phyloP scores from a whole-genome alignment of 2,888 invertebrate species.

The Hecatera dysodea region DNA sequence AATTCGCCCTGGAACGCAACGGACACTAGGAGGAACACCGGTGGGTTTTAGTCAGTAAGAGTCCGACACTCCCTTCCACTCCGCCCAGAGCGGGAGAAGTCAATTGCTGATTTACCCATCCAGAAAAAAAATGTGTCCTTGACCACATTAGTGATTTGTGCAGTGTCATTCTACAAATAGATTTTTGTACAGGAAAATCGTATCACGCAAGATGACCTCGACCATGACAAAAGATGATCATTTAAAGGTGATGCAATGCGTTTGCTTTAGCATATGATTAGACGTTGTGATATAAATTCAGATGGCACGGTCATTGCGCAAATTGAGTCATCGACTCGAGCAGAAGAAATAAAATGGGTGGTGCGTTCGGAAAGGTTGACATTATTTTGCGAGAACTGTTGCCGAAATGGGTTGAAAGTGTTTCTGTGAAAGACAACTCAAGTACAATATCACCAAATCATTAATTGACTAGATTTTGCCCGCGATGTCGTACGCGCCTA shows the following conservation, averaged over 20 bases:
- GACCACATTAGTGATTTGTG: not conserved
- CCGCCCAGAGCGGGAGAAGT: no score
- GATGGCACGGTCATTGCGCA: conserved; percentile 20
- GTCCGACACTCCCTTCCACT: no score
- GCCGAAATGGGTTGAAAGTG: not conserved
- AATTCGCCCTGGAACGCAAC: no score
- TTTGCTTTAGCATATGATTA: conserved; percentile 18
- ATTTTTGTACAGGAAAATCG: conserved; percentile 7
- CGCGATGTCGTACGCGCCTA: no score
- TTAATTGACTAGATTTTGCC: no score
- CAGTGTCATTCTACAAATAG: not conserved
- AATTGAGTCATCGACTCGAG: conserved; percentile 32
- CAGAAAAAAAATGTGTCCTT: no score
- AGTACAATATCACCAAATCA: not conserved
- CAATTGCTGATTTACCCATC: no score
- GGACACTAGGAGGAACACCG: no score
- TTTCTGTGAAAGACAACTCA: not conserved
- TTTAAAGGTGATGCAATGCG: conserved; percentile 39
- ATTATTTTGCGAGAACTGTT: not conserved
- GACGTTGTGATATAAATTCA: conserved; percentile 24
- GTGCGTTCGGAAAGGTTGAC: not conserved
- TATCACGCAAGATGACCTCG: conserved; percentile 16
- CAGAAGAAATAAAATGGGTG: not conserved
- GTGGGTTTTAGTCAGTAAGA: no score
- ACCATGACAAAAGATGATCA: conserved; percentile 22